Evolutionary conservation across 1,140 invertebrate genomes (phyloP).

Genomic region (Trachymyrmex cornetzi): DNA sequence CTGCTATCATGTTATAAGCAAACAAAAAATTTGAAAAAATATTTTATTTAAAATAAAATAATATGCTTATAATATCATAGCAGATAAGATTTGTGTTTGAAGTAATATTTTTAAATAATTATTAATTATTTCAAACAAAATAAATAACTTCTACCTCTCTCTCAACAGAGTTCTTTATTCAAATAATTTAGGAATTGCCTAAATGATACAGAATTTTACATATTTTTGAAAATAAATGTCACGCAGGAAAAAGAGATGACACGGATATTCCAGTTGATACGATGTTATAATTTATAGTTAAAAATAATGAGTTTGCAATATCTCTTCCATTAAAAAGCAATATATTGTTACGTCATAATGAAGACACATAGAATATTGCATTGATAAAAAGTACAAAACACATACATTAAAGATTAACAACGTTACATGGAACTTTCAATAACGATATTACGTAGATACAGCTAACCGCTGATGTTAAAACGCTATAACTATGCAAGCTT

Average conservation of each 20-base stretch:
- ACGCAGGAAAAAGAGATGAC: neutral
- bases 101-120: neutral
- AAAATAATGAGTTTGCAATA: neutral
- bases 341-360: neutral
- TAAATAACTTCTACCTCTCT: neutral
- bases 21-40: conserved; percentile 24
- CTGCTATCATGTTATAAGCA: neutral
- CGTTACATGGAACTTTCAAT: conserved; percentile 26
- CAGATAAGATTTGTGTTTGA: no score
- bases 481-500: conserved; percentile 5
- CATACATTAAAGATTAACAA: neutral
- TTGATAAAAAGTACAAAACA: neutral
- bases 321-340: neutral
- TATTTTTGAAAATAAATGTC: neutral
- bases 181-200: neutral
- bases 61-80: no score
- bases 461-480: conserved; percentile 1
- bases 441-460: conserved; percentile 30
- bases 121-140: neutral
- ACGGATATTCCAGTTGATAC: neutral
- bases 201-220: neutral
- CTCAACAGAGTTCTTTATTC: neutral
- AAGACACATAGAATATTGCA: neutral
- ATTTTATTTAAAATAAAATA: neutral
- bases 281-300: neutral